Percentiles rank a stretch among this genome's conserved stretches.
Evolutionary conservation across 2,797 vertebrate genomes (phyloP).

Genomic region (Tenualosa thibaudeaui): DNA sequence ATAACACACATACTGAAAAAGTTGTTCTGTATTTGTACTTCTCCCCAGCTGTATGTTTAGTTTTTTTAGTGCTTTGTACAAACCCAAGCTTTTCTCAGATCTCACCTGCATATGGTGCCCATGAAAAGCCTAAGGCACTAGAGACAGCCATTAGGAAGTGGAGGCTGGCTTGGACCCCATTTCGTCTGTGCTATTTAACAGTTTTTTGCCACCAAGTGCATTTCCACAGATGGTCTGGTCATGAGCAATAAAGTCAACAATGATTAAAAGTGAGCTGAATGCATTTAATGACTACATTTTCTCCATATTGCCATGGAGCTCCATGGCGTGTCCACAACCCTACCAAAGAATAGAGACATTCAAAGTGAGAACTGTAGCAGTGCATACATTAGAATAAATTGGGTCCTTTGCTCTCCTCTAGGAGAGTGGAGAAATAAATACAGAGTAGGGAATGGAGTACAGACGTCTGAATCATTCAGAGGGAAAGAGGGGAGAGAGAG

Average conservation of each 20-base stretch:
- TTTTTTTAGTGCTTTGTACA: background rate
- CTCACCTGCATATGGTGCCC: slow-evolving; percentile 19
- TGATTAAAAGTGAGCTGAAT: slow-evolving; percentile 18
- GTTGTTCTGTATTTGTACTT: background rate
- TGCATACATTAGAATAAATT: slow-evolving; percentile 35
- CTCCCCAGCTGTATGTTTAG: background rate
- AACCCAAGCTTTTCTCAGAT: background rate
- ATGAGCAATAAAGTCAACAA: slow-evolving; percentile 9
- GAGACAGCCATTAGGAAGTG: slow-evolving; percentile 7
- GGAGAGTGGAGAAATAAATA: slow-evolving; percentile 21
- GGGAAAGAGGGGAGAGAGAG: background rate
- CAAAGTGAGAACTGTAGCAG: slow-evolving; percentile 34
- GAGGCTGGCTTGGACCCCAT: background rate
- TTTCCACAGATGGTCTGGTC: slow-evolving; percentile 21
- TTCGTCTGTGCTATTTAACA: slow-evolving; percentile 8
- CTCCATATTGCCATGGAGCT: slow-evolving; percentile 36
- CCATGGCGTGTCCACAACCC: background rate
- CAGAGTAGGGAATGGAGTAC: slow-evolving; percentile 31
- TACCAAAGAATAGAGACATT: slow-evolving; percentile 28
- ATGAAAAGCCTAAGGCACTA: background rate
- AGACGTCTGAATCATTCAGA: slow-evolving; percentile 13
- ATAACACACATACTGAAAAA: background rate
- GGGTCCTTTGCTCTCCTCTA: slow-evolving; percentile 39
- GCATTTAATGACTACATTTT: slow-evolving; percentile 21
- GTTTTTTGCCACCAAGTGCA: background rate